A percentile compares a stretch with the other conserved stretches of the same genome.
Evolutionary conservation across 1,140 invertebrate genomes (phyloP).

Genomic region (Sipha flava): DNA sequence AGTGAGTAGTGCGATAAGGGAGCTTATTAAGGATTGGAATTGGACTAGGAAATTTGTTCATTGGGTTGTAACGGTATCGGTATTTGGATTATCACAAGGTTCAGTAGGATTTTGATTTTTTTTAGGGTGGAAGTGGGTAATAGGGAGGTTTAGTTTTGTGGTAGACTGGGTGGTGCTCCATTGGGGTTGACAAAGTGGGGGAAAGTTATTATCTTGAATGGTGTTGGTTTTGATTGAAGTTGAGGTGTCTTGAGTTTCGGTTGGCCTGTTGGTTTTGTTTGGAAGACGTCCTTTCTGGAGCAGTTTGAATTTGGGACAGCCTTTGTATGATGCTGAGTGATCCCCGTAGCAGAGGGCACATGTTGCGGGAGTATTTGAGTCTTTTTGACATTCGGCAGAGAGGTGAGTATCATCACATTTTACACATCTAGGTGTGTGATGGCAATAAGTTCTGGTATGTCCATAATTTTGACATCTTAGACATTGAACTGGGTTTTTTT

Average conservation of each 20-base stretch:
- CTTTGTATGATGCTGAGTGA: no score
- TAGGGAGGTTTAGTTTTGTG: neutral
- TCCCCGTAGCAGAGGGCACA: neutral
- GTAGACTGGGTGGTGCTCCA: neutral
- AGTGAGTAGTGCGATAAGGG: no score
- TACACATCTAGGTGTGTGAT: slow-evolving; percentile 39
- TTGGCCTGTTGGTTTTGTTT: neutral
- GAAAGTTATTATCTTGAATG: no score
- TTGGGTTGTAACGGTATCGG: neutral
- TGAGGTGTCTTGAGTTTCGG: neutral
- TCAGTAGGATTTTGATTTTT: neutral
- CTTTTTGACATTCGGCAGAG: slow-evolving; percentile 42
- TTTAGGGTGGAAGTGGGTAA: neutral
- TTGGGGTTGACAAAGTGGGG: no score
- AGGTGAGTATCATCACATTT: slow-evolving; percentile 43
- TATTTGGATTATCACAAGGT: neutral
- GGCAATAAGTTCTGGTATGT: slow-evolving; percentile 42
- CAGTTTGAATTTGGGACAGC: no score
- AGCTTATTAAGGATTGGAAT: no score
- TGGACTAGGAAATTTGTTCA: neutral
- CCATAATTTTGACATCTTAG: no score
- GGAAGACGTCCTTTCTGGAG: neutral
- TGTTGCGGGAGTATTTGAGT: slow-evolving; percentile 34
- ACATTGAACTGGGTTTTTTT: no score
- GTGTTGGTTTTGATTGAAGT: neutral